phyloP scores from a whole-genome alignment of 1,140 invertebrate species.

The Drosophila nigromelanica region DNA sequence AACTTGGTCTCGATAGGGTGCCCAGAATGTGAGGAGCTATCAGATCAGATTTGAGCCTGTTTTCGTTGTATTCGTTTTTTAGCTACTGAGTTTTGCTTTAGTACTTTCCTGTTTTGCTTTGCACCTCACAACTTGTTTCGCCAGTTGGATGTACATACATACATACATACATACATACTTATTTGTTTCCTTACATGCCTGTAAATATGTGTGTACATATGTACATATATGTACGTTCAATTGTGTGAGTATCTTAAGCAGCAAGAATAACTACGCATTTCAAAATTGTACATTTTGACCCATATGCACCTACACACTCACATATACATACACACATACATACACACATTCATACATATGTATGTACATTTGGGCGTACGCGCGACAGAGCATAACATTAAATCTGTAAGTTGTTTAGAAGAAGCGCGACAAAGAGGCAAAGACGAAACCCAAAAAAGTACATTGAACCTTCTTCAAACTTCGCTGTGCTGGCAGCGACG shows the following conservation, averaged over 20 bases:
- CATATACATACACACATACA: no score
- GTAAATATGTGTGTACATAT: background rate
- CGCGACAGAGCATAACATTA: constrained; percentile 30
- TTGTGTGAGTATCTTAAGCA: background rate
- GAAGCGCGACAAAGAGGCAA: constrained; percentile 41
- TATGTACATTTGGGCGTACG: constrained; percentile 4
- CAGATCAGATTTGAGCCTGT: constrained; percentile 12
- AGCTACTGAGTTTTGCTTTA: constrained; percentile 17
- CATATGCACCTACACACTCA: constrained; percentile 29
- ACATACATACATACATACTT: constrained; percentile 24
- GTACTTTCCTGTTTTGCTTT: constrained; percentile 39
- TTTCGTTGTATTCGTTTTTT: constrained; percentile 3
- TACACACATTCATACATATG: background rate
- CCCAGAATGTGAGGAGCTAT: background rate
- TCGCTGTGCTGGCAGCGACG: constrained; percentile 34
- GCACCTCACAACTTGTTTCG: constrained; percentile 37
- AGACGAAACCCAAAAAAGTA: constrained; percentile 65
- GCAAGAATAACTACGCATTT: constrained; percentile 27
- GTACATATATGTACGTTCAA: constrained; percentile 2
- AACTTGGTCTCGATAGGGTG: background rate
- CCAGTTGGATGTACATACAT: constrained; percentile 5
- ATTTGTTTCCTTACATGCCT: no score
- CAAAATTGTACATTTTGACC: constrained; percentile 66
- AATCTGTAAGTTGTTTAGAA: constrained; percentile 33
- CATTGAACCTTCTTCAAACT: constrained; percentile 66